Percentiles rank a stretch among this genome's conserved stretches.
These are phyloP conservation scores for Pyrgilauda ruficollis DNA, from an alignment of 2,113 vertebrate genomes.

Conservation along the genomic window DNA sequence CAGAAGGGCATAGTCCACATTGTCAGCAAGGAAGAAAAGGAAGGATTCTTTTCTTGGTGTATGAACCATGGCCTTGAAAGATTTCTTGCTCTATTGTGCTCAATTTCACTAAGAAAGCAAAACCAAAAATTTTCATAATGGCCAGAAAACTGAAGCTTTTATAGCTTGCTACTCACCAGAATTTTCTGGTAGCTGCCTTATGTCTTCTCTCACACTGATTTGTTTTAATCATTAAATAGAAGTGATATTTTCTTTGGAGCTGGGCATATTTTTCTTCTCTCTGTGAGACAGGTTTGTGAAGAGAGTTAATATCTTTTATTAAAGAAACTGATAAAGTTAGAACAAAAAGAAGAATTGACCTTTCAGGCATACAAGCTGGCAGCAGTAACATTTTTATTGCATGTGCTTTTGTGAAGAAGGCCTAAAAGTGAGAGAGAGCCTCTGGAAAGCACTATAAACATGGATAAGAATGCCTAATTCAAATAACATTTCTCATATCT, in stretches of 20 bases:
- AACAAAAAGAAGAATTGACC: not conserved
- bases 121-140: not conserved
- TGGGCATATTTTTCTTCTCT: constrained; percentile 1
- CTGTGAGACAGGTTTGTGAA: not conserved
- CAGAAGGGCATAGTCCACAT: not conserved
- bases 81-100: not conserved
- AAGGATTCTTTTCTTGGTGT: not conserved
- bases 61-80: not conserved
- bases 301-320: constrained; percentile 20
- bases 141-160: not conserved
- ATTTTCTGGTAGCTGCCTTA: not conserved
- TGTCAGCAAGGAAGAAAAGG: not conserved
- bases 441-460: not conserved
- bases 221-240: not conserved
- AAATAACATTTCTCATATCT: not conserved
- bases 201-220: not conserved
- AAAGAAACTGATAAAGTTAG: constrained; percentile 21
- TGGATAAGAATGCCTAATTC: not conserved
- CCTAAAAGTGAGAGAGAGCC: not conserved
- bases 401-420: not conserved
- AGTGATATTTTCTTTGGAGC: not conserved
- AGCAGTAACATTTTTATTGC: not conserved
- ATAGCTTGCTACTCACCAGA: not conserved
- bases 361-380: constrained; percentile 1
- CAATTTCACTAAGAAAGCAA: not conserved